Conservation (phyloP, 2,113 vertebrate genomes). For the Crotalus helleri region DNA sequence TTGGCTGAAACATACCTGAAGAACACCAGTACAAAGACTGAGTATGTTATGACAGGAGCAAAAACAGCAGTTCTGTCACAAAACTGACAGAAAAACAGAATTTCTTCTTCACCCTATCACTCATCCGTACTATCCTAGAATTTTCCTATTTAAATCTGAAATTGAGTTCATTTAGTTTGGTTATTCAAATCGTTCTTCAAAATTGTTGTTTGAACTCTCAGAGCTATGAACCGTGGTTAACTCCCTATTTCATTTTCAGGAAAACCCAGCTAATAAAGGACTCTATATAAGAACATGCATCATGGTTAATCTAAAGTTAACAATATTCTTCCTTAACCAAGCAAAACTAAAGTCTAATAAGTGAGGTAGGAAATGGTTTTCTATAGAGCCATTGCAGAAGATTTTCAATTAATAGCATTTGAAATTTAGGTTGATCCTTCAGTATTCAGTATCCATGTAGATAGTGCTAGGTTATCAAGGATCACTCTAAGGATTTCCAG, state of each 20-base stretch:
- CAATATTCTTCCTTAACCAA: too few species aligned
- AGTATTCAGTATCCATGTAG: neutral
- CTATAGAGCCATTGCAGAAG: neutral
- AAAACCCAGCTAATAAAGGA: neutral
- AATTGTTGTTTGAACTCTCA: neutral
- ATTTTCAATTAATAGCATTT: neutral
- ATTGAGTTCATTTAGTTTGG: neutral
- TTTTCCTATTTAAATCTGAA: neutral
- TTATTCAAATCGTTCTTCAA: neutral
- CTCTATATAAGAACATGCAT: neutral
- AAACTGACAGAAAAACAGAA: neutral
- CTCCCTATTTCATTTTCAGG: neutral
- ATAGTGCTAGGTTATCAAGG: neutral
- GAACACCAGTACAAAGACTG: slow-evolving; percentile 1
- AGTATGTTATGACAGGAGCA: slow-evolving; percentile 2
- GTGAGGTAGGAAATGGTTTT: neutral
- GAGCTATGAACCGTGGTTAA: neutral
- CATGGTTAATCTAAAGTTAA: neutral
- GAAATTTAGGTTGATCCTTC: neutral
- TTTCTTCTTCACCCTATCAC: neutral
- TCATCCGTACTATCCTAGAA: neutral
- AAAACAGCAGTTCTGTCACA: neutral
- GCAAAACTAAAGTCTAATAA: neutral
- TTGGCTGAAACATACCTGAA: slow-evolving; percentile 83
- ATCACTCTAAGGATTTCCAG: neutral